A percentile compares a stretch with the other conserved stretches of the same genome.
These are phyloP conservation scores for Lateolabrax maculatus DNA, from an alignment of 2,797 vertebrate species.

Conservation along the genomic window DNA sequence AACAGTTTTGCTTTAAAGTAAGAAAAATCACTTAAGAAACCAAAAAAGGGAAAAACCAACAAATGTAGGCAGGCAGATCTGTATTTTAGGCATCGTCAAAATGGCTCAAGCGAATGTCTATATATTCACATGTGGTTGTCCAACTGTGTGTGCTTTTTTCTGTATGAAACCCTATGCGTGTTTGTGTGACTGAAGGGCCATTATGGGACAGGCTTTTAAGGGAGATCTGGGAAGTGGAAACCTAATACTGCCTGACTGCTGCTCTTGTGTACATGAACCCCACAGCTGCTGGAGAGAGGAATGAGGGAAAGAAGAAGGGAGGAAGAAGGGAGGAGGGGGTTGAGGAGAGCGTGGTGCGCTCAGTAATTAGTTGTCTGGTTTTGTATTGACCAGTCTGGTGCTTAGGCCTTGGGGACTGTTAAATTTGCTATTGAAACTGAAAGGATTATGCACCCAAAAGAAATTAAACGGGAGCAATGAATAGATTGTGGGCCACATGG, in stretches of 20 bases:
- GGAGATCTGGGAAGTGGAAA: slow-evolving; percentile 86
- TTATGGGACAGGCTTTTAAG: slow-evolving; percentile 88
- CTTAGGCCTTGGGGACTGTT: slow-evolving; percentile 87
- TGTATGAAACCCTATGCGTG: slow-evolving; percentile 77
- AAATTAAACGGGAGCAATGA: slow-evolving; percentile 89
- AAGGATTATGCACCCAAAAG: slow-evolving; percentile 88
- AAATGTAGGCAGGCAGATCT: neutral
- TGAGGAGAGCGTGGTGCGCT: slow-evolving; percentile 74
- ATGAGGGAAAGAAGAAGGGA: slow-evolving; percentile 31
- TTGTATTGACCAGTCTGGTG: slow-evolving; percentile 90
- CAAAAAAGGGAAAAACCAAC: neutral
- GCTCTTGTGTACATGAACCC: slow-evolving; percentile 84
- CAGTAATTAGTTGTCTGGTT: slow-evolving; percentile 91
- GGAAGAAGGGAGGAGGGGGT: slow-evolving; percentile 48
- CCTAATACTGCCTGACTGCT: slow-evolving; percentile 83
- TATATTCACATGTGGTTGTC: slow-evolving; percentile 56
- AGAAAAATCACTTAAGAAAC: neutral
- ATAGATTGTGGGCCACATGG: slow-evolving; percentile 82
- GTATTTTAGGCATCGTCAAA: slow-evolving; percentile 49
- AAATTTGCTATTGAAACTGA: slow-evolving; percentile 89
- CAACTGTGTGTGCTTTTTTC: slow-evolving; percentile 65
- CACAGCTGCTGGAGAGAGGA: slow-evolving; percentile 78
- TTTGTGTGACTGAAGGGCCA: slow-evolving; percentile 86
- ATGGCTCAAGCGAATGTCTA: slow-evolving; percentile 48
- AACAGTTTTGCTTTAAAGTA: neutral